Conservation (phyloP, 2,888 invertebrate species). For the Caenorhabditis uteleia region DNA sequence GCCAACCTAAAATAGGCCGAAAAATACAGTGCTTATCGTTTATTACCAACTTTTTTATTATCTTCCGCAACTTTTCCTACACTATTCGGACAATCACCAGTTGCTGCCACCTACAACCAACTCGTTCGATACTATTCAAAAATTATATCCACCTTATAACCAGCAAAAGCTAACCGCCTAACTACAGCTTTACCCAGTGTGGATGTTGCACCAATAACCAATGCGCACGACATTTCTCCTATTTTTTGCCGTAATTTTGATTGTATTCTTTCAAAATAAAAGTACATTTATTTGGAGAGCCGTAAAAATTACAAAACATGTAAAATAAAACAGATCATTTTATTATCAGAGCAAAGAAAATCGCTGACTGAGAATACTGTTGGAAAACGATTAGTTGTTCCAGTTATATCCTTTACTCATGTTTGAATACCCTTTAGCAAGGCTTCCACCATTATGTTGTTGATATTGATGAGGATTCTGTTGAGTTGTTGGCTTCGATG, state of each 20-base stretch:
- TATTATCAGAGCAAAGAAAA: conserved; percentile 44
- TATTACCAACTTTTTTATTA: conserved; percentile 34
- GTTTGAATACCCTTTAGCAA: conserved; percentile 30
- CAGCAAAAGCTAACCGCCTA: conserved; percentile 51
- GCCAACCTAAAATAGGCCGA: conserved; percentile 28
- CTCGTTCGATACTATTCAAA: neutral
- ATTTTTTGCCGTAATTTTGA: too few relatives aligned
- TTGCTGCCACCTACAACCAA: conserved; percentile 26
- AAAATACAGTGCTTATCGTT: neutral
- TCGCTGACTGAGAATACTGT: conserved; percentile 45
- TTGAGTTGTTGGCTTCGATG: conserved; percentile 26
- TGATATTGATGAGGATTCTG: conserved; percentile 35
- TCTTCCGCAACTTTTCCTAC: conserved; percentile 42
- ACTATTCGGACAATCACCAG: conserved; percentile 41
- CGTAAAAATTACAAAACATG: conserved; percentile 40
- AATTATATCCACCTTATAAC: conserved; percentile 24
- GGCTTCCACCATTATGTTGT: conserved; percentile 37
- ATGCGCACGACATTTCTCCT: conserved; percentile 27
- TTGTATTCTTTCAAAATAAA: conserved; percentile 3
- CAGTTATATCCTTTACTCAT: conserved; percentile 50
- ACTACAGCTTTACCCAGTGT: conserved; percentile 52
- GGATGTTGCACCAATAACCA: conserved; percentile 44
- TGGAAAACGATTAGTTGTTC: conserved; percentile 41
- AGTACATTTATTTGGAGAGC: conserved; percentile 46
- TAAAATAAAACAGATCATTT: conserved; percentile 45